A percentile compares a stretch with the other conserved stretches of the same genome.
These are phyloP conservation scores for Axea sp. DNA, from an alignment of 2,888 invertebrate genomes.

Conservation along the genomic window DNA sequence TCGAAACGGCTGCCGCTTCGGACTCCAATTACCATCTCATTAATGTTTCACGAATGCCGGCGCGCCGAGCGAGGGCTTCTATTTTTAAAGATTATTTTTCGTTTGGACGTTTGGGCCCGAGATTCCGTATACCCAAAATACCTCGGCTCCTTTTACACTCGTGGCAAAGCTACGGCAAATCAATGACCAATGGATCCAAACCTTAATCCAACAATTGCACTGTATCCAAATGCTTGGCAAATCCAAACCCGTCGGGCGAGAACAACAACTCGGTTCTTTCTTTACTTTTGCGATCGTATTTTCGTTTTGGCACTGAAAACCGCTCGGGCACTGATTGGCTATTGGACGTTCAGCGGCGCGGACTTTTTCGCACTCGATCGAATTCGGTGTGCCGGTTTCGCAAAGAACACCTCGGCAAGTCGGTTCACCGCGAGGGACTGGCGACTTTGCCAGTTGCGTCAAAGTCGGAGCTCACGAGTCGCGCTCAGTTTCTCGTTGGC, in stretches of 20 bases:
- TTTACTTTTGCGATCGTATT: not conserved
- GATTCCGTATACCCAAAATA: conserved; percentile 9
- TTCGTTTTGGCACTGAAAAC: conserved; percentile 16
- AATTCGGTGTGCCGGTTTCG: not conserved
- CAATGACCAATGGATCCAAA: conserved; percentile 9
- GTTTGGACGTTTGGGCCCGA: conserved; percentile 2
- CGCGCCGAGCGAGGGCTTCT: conserved; percentile 29
- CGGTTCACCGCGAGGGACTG: conserved; percentile 55
- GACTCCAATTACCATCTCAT: conserved; percentile 46
- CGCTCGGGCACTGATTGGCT: conserved; percentile 3
- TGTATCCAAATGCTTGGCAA: conserved; percentile 20
- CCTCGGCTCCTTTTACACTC: no score
- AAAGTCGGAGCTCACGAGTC: conserved; percentile 32
- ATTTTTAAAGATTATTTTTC: conserved; percentile 35
- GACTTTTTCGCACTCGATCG: conserved; percentile 4
- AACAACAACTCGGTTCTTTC: not conserved
- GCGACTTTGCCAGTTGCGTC: conserved; percentile 41
- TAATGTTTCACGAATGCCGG: conserved; percentile 34
- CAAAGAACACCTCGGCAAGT: conserved; percentile 33
- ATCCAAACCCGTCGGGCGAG: conserved; percentile 16
- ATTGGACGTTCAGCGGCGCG: not conserved
- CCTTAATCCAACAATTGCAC: conserved; percentile 7
- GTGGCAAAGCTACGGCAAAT: not conserved
- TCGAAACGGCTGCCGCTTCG: conserved; percentile 7
- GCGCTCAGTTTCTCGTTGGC: conserved; percentile 12